These are phyloP conservation scores for Caranx ignobilis DNA, from an alignment of 2,113 vertebrate species.

Conservation along the genomic window DNA sequence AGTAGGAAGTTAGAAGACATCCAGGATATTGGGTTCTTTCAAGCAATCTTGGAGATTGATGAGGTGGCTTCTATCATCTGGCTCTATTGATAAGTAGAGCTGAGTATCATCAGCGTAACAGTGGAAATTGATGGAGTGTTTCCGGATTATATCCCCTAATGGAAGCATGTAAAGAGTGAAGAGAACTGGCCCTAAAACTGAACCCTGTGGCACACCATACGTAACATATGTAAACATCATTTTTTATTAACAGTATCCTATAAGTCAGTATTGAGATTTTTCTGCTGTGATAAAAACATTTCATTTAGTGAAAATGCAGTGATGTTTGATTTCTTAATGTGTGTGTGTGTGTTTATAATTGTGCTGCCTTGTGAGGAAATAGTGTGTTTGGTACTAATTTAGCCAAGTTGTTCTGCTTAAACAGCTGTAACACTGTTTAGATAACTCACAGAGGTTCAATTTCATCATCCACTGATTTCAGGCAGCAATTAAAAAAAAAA, in stretches of 20 bases:
- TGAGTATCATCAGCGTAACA: too few relatives aligned
- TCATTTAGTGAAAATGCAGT: slow-evolving; percentile 1
- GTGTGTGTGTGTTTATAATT: too few relatives aligned
- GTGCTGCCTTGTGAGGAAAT: background rate
- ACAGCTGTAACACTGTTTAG: slow-evolving; percentile 10
- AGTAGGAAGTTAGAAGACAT: too few relatives aligned
- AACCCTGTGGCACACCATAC: too few relatives aligned
- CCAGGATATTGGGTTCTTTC: too few relatives aligned
- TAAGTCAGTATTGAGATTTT: background rate
- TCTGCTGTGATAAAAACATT: background rate
- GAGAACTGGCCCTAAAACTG: too few relatives aligned
- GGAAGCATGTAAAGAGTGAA: too few relatives aligned
- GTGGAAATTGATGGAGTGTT: too few relatives aligned
- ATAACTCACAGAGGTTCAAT: slow-evolving; percentile 44
- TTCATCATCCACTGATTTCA: slow-evolving; percentile 44
- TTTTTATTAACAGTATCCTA: slow-evolving; percentile 3
- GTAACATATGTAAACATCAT: background rate
- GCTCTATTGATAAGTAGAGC: too few relatives aligned
- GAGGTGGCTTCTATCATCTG: too few relatives aligned
- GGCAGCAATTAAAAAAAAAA: background rate
- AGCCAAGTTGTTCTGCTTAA: slow-evolving; percentile 9
- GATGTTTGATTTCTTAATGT: background rate
- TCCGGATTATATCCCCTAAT: too few relatives aligned
- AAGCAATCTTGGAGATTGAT: too few relatives aligned
- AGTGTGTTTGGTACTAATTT: slow-evolving; percentile 28